These are phyloP conservation scores for Netelia virgata DNA, from an alignment of 2,888 invertebrate genomes.

Conservation along the genomic window DNA sequence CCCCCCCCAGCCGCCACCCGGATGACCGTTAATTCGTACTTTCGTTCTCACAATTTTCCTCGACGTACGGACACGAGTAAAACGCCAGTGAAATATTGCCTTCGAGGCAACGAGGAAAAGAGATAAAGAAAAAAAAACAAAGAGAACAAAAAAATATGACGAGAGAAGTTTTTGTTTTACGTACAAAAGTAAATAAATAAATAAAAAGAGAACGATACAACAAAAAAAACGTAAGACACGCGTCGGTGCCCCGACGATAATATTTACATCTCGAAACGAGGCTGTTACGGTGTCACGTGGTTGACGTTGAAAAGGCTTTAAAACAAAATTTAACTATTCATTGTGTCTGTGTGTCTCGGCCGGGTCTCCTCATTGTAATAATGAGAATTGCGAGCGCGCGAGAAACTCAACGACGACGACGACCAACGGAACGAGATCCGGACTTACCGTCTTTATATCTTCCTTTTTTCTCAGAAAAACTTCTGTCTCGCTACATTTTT, in stretches of 20 bases:
- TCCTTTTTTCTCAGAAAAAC: neutral
- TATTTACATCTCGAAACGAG: conserved; percentile 33
- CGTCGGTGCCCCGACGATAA: conserved; percentile 63
- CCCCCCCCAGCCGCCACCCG: neutral
- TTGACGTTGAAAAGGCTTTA: conserved; percentile 21
- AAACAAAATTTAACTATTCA: conserved; percentile 72
- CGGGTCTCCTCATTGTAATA: conserved; percentile 21
- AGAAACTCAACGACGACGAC: conserved; percentile 44
- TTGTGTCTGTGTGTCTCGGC: conserved; percentile 56
- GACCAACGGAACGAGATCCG: conserved; percentile 18
- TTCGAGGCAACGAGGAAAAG: neutral
- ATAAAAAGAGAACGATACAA: neutral
- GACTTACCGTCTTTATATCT: neutral
- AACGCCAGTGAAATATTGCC: neutral
- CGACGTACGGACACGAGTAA: conserved; percentile 11
- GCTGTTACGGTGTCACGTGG: neutral
- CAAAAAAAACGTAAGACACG: conserved; percentile 33
- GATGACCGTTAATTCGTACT: conserved; percentile 9
- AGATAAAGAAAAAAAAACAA: neutral
- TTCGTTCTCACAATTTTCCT: conserved; percentile 46
- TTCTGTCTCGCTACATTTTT: no score
- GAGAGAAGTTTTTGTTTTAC: neutral
- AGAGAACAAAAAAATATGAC: conserved; percentile 10
- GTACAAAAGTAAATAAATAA: neutral
- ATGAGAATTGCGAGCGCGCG: conserved; percentile 40